Base-by-base conservation (phyloP, 2,113 vertebrate species). In the Carassius auratus region DNA sequence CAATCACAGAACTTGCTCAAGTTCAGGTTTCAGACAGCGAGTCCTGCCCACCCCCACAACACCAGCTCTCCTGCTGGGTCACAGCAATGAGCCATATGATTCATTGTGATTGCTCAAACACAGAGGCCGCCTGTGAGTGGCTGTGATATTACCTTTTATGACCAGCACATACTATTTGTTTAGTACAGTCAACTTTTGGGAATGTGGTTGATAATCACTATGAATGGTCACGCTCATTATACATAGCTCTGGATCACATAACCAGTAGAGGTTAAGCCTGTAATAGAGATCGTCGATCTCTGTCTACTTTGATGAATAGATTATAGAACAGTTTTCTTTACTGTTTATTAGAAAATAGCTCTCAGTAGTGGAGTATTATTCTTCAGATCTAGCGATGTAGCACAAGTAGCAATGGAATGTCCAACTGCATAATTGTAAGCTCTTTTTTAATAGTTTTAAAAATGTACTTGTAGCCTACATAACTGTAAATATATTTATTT, bases 1-100 rank as follows among this genome's bases (percentile, higher is more conserved):
- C 66, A 38, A 66, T 15, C 84, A 77, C 38, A 74, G 33, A 33
- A 57, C 33, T 0, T 52, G 23, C 59, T 61, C 8, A 48, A 30
- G 76, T 74, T 80, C 76, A 80, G 30, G 12, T 76, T 69, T 88
- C 69, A 84, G n/a, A 59, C 38, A 66, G 48, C 45, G n/a, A 48
- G 8, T 10, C 48, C 30, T 4, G 26, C 14, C 36, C 57, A 4
- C 80, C 19, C 45, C 62, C 79, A 33, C 76, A 78, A 61, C 8
- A 38, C 19, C 38, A 50, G 42, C 75, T 15, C 76, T 55, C 64
- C 55, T n/a, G 38, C 55, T 74, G 4, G n/a, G 13, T 21, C 50
- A 26, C 26, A 26, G 50, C 23, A 55, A 33, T 61, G 55, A 78
- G 10, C 59, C 38, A 19, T 48, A 45, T 79, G 55, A 79, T 79